These are phyloP conservation scores for Sitophilus oryzae DNA, from an alignment of 1,140 invertebrate genomes.

Conservation along the genomic window DNA sequence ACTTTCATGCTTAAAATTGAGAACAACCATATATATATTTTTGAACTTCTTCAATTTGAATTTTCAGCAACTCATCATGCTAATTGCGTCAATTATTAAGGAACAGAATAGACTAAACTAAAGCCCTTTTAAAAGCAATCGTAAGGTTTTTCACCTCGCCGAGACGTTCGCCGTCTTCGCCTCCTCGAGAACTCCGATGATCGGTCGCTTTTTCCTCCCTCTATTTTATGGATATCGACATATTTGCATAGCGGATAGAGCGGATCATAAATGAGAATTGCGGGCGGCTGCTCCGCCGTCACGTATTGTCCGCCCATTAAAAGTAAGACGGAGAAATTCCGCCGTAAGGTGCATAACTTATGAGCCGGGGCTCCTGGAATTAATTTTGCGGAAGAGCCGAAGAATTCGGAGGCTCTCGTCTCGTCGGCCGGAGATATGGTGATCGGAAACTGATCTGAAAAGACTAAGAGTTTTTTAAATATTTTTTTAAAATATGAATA, in stretches of 20 bases:
- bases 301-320: constrained; percentile 26
- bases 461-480: too few species aligned
- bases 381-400: constrained; percentile 7
- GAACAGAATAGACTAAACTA: too few species aligned
- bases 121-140: too few species aligned
- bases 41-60: too few species aligned
- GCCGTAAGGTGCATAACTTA: constrained; percentile 25
- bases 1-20: too few species aligned
- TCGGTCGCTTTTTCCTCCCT: too few species aligned
- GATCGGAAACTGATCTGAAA: not conserved
- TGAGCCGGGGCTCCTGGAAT: constrained; percentile 12
- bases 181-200: too few species aligned
- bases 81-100: too few species aligned
- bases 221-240: constrained; percentile 22
- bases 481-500: too few species aligned
- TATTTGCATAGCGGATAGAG: constrained; percentile 24
- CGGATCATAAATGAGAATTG: constrained; percentile 21
- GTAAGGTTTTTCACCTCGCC: not conserved
- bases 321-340: constrained; percentile 21
- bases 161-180: too few species aligned
- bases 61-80: too few species aligned
- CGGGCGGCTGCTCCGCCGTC: constrained; percentile 17
- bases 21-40: too few species aligned
- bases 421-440: not conserved
- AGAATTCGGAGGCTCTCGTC: not conserved